These are phyloP conservation scores for Muntiacus reevesi DNA, from an alignment of 2,113 vertebrate species.

Conservation along the genomic window DNA sequence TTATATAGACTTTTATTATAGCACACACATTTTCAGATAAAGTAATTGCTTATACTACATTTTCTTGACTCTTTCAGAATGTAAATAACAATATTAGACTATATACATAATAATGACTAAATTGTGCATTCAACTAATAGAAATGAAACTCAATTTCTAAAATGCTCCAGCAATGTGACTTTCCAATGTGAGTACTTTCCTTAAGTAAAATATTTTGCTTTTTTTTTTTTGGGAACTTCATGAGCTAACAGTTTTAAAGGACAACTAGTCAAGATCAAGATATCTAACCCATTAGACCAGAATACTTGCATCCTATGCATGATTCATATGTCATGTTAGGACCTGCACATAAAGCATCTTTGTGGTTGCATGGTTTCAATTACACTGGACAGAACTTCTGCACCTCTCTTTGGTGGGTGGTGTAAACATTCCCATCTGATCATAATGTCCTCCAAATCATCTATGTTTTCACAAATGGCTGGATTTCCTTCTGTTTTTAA, in stretches of 20 bases:
- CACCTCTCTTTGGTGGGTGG: background rate
- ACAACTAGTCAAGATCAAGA: background rate
- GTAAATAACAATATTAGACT: conserved; percentile 47
- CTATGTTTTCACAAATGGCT: background rate
- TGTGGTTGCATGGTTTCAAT: background rate
- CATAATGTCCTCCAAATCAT: background rate
- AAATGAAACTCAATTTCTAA: conserved; percentile 22
- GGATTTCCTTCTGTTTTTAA: background rate
- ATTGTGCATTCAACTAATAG: conserved; percentile 13
- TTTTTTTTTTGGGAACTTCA: background rate
- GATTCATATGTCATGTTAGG: too few species aligned
- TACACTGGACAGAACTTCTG: background rate
- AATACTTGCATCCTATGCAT: background rate
- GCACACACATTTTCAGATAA: conserved; percentile 31
- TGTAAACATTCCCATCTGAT: background rate
- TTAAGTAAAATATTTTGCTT: background rate
- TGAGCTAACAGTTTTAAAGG: background rate
- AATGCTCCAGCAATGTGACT: background rate
- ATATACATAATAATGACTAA: conserved; percentile 32
- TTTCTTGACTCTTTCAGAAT: conserved; percentile 34
- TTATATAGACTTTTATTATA: conserved; percentile 30
- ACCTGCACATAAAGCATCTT: background rate
- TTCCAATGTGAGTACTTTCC: background rate
- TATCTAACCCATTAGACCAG: background rate
- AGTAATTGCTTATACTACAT: conserved; percentile 4